Base-by-base conservation (phyloP, 64 coral and sea anemone genomes). In the Montipora cactus region DNA sequence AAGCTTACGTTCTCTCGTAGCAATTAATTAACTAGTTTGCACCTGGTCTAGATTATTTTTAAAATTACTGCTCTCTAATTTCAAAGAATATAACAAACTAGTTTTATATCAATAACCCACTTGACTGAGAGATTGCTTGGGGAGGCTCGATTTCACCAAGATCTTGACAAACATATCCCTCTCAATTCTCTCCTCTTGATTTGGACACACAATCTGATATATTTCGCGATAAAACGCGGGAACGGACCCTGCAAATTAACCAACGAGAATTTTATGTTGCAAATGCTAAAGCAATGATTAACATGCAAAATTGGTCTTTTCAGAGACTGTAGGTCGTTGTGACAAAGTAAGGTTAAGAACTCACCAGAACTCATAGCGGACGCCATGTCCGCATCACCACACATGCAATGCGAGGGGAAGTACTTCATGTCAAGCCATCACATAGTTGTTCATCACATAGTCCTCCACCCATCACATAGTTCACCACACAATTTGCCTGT, bases 151-250 rank as follows among this genome's bases (percentile, higher is more conserved):
- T 57, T 97, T 97, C 47, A 97, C 86, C 47, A 97, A 87, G 79
- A 97, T 92, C 52, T 94, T 95, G 6, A 97, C 79, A 13, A 97
- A 97, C 96, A 97, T 95, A 7, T 97, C 96, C 1, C 92, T 83
- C 59, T 95, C 96, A 49, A 97, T 95, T 22, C 59, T 77, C 37
- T 97, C 91, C 74, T 97, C 96, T 49, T 97, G 92, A 44, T 97
- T 97, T 2, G 96, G 96, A 81, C 96, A 97, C 67, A 92, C 96
- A 58, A 97, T 97, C 52, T 95, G 89, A 85, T 97, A 97, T 47
- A 95, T 84, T 77, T 97, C 96, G 1, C 96, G 89, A 52, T 97
- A 97, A 79, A 95, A 92, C 18, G 89, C 22, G 10, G 96, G 96
- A 19, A 95, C 93, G 18, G 96, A 92, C 1, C 96, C 96, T 97